A percentile compares a stretch with the other conserved stretches of the same genome.
These are phyloP conservation scores for Eulemur coronatus DNA, from an alignment of 2,797 vertebrate genomes.

Conservation along the genomic window DNA sequence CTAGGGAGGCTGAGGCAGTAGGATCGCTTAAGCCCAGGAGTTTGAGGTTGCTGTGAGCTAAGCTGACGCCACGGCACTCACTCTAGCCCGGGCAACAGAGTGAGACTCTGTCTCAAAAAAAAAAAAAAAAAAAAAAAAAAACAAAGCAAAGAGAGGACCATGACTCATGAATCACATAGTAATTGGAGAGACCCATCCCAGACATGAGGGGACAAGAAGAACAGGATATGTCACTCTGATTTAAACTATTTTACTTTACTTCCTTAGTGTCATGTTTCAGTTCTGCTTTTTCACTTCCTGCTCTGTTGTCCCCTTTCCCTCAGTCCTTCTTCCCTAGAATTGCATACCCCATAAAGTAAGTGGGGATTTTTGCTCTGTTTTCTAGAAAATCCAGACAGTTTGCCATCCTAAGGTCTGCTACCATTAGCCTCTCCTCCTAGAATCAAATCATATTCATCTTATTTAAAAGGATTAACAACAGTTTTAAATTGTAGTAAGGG, in stretches of 20 bases:
- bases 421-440: neutral
- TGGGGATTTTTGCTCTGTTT: neutral
- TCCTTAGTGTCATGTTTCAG: neutral
- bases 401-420: neutral
- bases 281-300: neutral
- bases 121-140: too few relatives aligned
- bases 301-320: neutral
- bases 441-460: neutral
- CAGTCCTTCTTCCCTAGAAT: neutral
- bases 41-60: too few relatives aligned
- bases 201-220: neutral
- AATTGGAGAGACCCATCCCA: neutral
- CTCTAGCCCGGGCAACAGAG: too few relatives aligned
- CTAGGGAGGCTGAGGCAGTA: too few relatives aligned
- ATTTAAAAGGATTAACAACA: neutral
- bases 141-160: neutral
- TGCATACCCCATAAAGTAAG: neutral
- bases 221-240: slow-evolving; percentile 41
- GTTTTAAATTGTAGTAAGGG: neutral
- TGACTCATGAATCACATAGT: neutral
- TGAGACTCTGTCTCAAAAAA: too few relatives aligned
- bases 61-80: too few relatives aligned
- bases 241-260: slow-evolving; percentile 32
- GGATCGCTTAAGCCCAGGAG: too few relatives aligned
- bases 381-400: neutral